Conservation (phyloP, 2,888 invertebrate species). For the Chrysomela aeneicollis region DNA sequence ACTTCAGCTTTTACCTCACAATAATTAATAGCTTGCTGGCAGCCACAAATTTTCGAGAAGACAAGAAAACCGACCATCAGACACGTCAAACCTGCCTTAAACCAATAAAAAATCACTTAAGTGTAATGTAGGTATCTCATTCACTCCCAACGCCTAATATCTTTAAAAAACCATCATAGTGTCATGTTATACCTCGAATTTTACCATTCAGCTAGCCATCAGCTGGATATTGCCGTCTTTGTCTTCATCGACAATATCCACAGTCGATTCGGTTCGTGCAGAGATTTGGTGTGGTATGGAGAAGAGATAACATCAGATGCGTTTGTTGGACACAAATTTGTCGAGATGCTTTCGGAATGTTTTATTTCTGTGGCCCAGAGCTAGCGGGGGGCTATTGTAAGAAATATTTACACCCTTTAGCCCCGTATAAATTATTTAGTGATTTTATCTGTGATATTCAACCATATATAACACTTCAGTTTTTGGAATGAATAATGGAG, state of each 20-base stretch:
- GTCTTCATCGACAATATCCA: background rate
- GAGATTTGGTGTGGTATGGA: slow-evolving; percentile 6
- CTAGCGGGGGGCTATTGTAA: slow-evolving; percentile 58
- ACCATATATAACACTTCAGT: slow-evolving; percentile 40
- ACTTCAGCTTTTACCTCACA: background rate
- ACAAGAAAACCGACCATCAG: slow-evolving; percentile 9
- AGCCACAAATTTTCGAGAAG: slow-evolving; percentile 15
- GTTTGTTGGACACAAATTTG: slow-evolving; percentile 56
- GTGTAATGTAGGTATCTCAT: slow-evolving; percentile 50
- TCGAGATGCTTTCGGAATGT: slow-evolving; percentile 55
- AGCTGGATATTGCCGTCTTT: background rate
- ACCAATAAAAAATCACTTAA: slow-evolving; percentile 19
- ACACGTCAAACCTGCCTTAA: slow-evolving; percentile 7
- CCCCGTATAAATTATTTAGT: slow-evolving; percentile 57
- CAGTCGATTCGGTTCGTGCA: slow-evolving; percentile 13
- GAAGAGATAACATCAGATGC: slow-evolving; percentile 54
- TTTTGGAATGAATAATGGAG: slow-evolving; percentile 17
- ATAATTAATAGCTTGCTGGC: slow-evolving; percentile 7
- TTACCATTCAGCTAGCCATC: slow-evolving; percentile 4
- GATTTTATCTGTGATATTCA: slow-evolving; percentile 48
- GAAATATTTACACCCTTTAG: slow-evolving; percentile 60
- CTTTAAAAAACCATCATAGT: slow-evolving; percentile 52
- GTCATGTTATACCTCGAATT: slow-evolving; percentile 56
- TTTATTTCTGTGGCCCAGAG: slow-evolving; percentile 54
- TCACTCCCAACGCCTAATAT: slow-evolving; percentile 52